Evolutionary conservation across 2,113 vertebrate genomes (phyloP).

Genomic region (Fukomys damarensis): DNA sequence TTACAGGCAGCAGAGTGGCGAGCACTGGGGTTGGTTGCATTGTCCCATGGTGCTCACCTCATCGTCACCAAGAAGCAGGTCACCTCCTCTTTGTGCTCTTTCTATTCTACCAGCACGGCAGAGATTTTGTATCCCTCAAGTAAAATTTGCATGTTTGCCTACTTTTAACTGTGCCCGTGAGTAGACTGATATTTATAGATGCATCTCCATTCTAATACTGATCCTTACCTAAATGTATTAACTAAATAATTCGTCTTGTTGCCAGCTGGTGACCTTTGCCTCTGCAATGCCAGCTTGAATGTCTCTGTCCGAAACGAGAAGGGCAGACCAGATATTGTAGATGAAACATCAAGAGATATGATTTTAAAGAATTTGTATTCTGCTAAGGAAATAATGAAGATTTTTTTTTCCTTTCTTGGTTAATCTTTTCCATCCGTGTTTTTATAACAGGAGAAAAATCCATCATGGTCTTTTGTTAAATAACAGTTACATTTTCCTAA

Average conservation of each 20-base stretch:
- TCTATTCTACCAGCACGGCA: neutral
- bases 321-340: neutral
- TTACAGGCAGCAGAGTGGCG: neutral
- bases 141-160: neutral
- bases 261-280: neutral
- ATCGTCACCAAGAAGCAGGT: neutral
- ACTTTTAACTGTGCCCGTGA: no score
- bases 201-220: neutral
- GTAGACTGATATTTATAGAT: neutral
- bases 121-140: no score
- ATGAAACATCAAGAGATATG: neutral
- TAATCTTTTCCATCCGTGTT: neutral
- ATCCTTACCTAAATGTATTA: neutral
- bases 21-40: accelerated
- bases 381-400: neutral
- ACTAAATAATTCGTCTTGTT: neutral
- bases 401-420: neutral
- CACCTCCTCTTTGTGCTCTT: neutral
- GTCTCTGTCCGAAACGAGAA: neutral
- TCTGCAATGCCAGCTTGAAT: neutral
- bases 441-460: neutral
- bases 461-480: neutral
- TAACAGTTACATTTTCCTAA: neutral
- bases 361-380: neutral
- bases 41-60: neutral